These are phyloP conservation scores for Hecatera dysodea DNA, from an alignment of 2,888 invertebrate species.

Conservation along the genomic window DNA sequence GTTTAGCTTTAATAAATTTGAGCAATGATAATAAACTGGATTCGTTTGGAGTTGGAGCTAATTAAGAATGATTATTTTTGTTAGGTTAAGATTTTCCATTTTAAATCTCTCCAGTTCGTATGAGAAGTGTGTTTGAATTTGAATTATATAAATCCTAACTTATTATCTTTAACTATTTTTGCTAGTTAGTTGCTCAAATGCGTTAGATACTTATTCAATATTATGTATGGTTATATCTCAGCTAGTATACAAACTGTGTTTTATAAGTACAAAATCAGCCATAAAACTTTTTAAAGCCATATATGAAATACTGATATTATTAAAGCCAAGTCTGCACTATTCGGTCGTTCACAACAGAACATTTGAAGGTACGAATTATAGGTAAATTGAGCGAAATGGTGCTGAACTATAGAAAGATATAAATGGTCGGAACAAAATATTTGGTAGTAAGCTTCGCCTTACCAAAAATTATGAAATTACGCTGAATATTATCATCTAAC, in stretches of 20 bases:
- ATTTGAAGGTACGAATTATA: conserved; percentile 47
- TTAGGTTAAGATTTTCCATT: conserved; percentile 53
- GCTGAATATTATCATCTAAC: conserved; percentile 40
- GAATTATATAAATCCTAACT: conserved; percentile 42
- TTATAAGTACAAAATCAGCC: conserved; percentile 61
- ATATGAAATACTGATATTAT: conserved; percentile 12
- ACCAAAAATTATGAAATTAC: conserved; percentile 39
- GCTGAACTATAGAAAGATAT: conserved; percentile 64
- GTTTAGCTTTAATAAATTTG: conserved; percentile 51
- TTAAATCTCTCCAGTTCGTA: conserved; percentile 23
- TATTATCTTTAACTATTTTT: conserved; percentile 32
- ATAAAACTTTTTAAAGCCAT: conserved; percentile 44
- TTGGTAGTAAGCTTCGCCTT: conserved; percentile 60
- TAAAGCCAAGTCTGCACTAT: conserved; percentile 61
- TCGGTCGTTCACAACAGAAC: conserved; percentile 56
- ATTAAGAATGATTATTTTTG: conserved; percentile 37
- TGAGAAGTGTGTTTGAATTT: conserved; percentile 44
- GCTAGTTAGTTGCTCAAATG: conserved; percentile 50
- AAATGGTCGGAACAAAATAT: conserved; percentile 36
- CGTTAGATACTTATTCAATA: conserved; percentile 38
- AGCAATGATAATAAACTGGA: conserved; percentile 46
- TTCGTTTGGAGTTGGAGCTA: conserved; percentile 32
- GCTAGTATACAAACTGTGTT: conserved; percentile 14
- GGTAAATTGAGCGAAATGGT: conserved; percentile 64
- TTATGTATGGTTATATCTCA: conserved; percentile 21